Percentiles rank a stretch among this genome's conserved stretches.
Evolutionary conservation across 2,797 vertebrate genomes (phyloP).

Genomic region (Lagocephalus sceleratus): DNA sequence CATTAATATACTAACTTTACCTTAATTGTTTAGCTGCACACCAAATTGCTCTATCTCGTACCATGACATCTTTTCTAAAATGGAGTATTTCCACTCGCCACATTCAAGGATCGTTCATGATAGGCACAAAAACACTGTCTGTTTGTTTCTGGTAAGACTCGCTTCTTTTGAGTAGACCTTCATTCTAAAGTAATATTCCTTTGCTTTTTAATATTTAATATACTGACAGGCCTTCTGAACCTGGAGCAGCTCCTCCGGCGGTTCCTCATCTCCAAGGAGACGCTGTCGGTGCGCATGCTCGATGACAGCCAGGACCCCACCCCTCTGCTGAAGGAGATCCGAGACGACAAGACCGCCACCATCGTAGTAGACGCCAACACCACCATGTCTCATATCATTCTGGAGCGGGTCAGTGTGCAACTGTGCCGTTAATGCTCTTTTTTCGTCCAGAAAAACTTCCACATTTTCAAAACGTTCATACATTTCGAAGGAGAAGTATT

Average conservation of each 20-base stretch:
- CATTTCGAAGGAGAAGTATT: slow-evolving; percentile 7
- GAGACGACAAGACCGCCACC: slow-evolving; percentile 95
- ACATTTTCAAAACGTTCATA: slow-evolving; percentile 16
- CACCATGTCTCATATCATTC: slow-evolving; percentile 93
- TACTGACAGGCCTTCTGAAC: slow-evolving; percentile 89
- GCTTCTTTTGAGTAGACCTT: slow-evolving; percentile 21
- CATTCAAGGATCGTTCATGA: no score
- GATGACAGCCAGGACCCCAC: slow-evolving; percentile 95
- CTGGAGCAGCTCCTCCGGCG: slow-evolving; percentile 94
- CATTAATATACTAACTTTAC: no score
- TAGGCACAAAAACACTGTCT: no score
- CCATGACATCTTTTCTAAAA: no score
- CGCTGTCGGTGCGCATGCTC: slow-evolving; percentile 93
- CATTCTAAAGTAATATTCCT: background rate
- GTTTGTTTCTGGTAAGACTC: background rate
- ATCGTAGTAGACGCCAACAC: slow-evolving; percentile 96
- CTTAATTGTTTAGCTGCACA: no score
- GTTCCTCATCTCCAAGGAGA: slow-evolving; percentile 99
- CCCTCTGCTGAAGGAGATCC: slow-evolving; percentile 93
- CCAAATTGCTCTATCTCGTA: no score
- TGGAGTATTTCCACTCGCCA: no score
- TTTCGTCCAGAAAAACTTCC: background rate
- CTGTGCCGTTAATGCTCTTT: slow-evolving; percentile 4
- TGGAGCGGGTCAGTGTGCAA: slow-evolving; percentile 82
- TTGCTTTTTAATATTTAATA: slow-evolving; percentile 24